phyloP scores from a whole-genome alignment of 2,888 invertebrate genomes.

The Xylophagus ater region DNA sequence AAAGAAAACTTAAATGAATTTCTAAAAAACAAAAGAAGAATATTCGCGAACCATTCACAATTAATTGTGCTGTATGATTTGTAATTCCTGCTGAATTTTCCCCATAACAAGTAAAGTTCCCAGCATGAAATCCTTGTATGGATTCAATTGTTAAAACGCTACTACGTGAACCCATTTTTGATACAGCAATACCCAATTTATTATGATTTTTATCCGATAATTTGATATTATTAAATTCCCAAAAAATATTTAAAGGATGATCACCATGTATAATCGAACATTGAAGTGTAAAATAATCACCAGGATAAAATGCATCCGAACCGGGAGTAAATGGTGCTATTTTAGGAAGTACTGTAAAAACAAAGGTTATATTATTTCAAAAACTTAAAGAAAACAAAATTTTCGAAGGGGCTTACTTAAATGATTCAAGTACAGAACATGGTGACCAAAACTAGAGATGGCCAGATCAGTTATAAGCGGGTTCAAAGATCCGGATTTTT shows the following conservation, averaged over 20 bases:
- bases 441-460: too few relatives aligned
- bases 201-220: conserved; percentile 43
- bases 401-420: too few relatives aligned
- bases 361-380: too few relatives aligned
- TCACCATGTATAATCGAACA: conserved; percentile 67
- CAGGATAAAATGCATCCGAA: conserved; percentile 57
- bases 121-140: conserved; percentile 51
- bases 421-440: too few relatives aligned
- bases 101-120: conserved; percentile 57
- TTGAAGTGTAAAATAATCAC: conserved; percentile 50
- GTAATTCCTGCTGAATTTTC: conserved; percentile 52
- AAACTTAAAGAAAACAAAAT: too few relatives aligned
- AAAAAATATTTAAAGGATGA: conserved; percentile 60
- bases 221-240: conserved; percentile 52
- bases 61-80: conserved; percentile 52
- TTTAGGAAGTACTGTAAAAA: conserved; percentile 62
- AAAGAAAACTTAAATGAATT: conserved; percentile 13
- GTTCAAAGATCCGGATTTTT: too few relatives aligned
- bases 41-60: conserved; percentile 51
- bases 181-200: conserved; percentile 37
- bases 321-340: conserved; percentile 69
- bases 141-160: conserved; percentile 50
- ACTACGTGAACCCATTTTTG: conserved; percentile 41
- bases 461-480: too few relatives aligned
- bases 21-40: conserved; percentile 15